phyloP scores from a whole-genome alignment of 2,888 invertebrate species.

The Copidosoma aretas region DNA sequence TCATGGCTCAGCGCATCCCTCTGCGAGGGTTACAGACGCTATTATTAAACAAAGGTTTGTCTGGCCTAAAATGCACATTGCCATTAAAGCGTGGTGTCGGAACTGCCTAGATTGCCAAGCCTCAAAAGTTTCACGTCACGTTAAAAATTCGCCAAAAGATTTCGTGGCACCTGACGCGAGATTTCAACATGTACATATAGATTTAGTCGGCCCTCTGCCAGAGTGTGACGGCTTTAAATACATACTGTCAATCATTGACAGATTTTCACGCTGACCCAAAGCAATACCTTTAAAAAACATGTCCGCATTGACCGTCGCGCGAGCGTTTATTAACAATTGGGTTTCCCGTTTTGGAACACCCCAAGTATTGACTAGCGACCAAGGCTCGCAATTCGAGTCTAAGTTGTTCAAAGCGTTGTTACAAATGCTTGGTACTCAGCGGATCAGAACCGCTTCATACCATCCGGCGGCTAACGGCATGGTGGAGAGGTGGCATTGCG shows the following conservation, averaged over 20 bases:
- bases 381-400: slow-evolving; percentile 45
- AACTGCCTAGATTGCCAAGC: background rate
- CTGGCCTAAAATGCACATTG: background rate
- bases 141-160: background rate
- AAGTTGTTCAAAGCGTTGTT: slow-evolving; percentile 34
- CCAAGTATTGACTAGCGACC: slow-evolving; percentile 41
- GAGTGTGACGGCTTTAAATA: background rate
- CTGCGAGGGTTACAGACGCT: background rate
- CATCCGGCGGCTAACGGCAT: slow-evolving; percentile 27
- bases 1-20: background rate
- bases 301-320: slow-evolving; percentile 40
- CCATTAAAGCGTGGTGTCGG: background rate
- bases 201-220: background rate
- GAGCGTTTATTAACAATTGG: slow-evolving; percentile 33
- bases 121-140: background rate
- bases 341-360: slow-evolving; percentile 41
- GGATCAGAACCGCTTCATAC: slow-evolving; percentile 16
- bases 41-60: background rate
- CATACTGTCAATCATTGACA: background rate
- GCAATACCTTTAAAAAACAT: slow-evolving; percentile 14
- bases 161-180: background rate
- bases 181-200: background rate
- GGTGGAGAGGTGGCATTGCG: slow-evolving; percentile 24
- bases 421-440: background rate
- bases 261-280: slow-evolving; percentile 44